A percentile compares a stretch with the other conserved stretches of the same genome.
Conservation (phyloP, 2,888 invertebrate genomes). For the Scaptomyza tumidula region DNA sequence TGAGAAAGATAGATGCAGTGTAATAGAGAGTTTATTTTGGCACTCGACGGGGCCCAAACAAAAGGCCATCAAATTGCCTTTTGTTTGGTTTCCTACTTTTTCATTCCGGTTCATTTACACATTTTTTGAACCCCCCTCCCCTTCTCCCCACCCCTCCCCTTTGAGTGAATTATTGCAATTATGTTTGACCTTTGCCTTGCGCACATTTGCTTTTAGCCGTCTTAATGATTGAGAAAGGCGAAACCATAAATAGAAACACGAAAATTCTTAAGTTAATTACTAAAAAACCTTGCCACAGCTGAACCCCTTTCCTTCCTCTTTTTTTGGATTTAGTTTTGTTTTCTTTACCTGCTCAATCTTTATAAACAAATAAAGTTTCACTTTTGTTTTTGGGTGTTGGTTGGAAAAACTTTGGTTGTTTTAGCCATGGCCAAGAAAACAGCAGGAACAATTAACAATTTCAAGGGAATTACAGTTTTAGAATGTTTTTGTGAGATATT, state of each 20-base stretch:
- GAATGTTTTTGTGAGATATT: constrained; percentile 5
- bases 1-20: neutral
- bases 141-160: no score
- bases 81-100: constrained; percentile 19
- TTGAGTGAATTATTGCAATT: constrained; percentile 20
- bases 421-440: constrained; percentile 35
- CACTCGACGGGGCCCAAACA: constrained; percentile 3
- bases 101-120: constrained; percentile 11
- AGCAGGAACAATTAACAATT: constrained; percentile 12
- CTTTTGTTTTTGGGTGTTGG: neutral
- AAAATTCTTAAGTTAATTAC: constrained; percentile 43
- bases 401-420: constrained; percentile 9
- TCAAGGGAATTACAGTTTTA: constrained; percentile 10
- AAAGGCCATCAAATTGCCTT: constrained; percentile 35
- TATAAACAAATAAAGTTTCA: constrained; percentile 23
- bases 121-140: neutral
- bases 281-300: constrained; percentile 7
- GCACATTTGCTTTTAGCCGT: constrained; percentile 12
- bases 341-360: constrained; percentile 4
- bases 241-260: constrained; percentile 22
- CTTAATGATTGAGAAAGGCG: constrained; percentile 31
- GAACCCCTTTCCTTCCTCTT: constrained; percentile 1
- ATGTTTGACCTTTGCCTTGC: constrained; percentile 50
- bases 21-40: constrained; percentile 1
- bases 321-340: no score